These are phyloP conservation scores for Ptychoptera contaminata DNA, from an alignment of 2,888 invertebrate species.

Conservation along the genomic window DNA sequence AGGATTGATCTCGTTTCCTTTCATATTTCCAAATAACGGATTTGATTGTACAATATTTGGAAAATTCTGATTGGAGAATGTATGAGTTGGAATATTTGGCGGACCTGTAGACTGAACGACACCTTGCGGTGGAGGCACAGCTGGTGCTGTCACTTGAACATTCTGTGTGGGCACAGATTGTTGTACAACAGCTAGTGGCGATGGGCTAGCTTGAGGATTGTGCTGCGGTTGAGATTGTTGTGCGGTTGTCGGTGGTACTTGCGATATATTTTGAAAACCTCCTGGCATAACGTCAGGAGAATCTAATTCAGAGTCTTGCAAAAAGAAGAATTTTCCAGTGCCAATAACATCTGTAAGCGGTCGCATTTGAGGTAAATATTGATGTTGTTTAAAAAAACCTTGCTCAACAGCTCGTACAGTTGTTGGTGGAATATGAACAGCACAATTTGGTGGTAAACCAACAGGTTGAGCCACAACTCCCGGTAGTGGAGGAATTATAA, in stretches of 20 bases:
- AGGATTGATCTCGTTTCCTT: slow-evolving; percentile 1
- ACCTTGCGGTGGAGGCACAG: slow-evolving; percentile 14
- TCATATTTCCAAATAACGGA: slow-evolving; percentile 37
- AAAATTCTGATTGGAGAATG: slow-evolving; percentile 74
- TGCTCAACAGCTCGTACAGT: slow-evolving; percentile 46
- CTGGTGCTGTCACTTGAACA: slow-evolving; percentile 12
- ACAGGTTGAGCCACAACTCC: slow-evolving; percentile 6
- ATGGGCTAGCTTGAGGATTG: slow-evolving; percentile 5
- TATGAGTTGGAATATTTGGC: slow-evolving; percentile 58
- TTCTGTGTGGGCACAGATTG: slow-evolving; percentile 10
- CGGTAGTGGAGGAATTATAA: slow-evolving; percentile 10
- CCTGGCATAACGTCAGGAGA: slow-evolving; percentile 40
- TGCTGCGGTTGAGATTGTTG: slow-evolving; percentile 9
- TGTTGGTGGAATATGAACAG: slow-evolving; percentile 33
- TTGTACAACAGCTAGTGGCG: slow-evolving; percentile 8
- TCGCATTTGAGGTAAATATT: slow-evolving; percentile 38
- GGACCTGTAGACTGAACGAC: slow-evolving; percentile 17
- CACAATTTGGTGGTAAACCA: slow-evolving; percentile 1
- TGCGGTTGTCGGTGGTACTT: slow-evolving; percentile 6
- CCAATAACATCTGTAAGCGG: slow-evolving; percentile 64
- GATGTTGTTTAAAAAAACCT: slow-evolving; percentile 42
- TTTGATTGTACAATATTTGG: slow-evolving; percentile 30
- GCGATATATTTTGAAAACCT: background rate
- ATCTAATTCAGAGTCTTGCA: slow-evolving; percentile 83
- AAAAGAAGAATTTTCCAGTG: slow-evolving; percentile 60